Evolutionary conservation across 2,797 vertebrate species (phyloP), one percentile per base, ranked within the genome.

Genomic region (Graptemys geographica): DNA sequence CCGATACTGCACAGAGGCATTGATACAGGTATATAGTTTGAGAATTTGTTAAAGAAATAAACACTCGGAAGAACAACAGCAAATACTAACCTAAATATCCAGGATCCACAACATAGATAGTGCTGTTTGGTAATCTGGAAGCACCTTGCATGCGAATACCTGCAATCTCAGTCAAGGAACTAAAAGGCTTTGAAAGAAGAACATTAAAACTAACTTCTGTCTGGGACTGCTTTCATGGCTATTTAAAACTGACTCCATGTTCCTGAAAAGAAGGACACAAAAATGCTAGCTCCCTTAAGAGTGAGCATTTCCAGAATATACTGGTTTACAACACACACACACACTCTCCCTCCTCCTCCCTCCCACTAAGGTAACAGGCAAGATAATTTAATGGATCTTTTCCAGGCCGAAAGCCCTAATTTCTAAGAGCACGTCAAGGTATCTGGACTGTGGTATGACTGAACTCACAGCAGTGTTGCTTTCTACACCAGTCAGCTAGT

Each of bases 71-170:
- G 56, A 81, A 44, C 0, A 72, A 51, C n/a, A 90, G 57, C 5
- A 78, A 91, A 37, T 91, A 99, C 99, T 93, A 80, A 99, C 99
- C 99, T 94, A 99, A 92, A 96, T 99, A 99, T n/a, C 98, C 99
- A 1, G 99, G 98, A 84, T 99, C 98, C 6, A 99, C 99, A 87
- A 99, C 99, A 8, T 98, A 99, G 83, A 99, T 93, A 0, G 99
- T 99, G 98, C 99, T 99, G 98, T 99, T 99, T 56, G 99, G 99
- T 3, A 99, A 98, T 33, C 99, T 98, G 33, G 99, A 99, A 78
- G 98, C 98, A 13, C 99, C 99, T 95, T 99, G 99, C 99, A 99
- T 99, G 55, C 98, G 98, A 93, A 99, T 98, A 96, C 98, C 99
- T 99, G 96, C 79, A 47, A 56, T 79, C 28, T 92, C 83, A 81